Evolutionary conservation across 2,888 invertebrate genomes (phyloP).

Genomic region (Psococerastis gibbosa): DNA sequence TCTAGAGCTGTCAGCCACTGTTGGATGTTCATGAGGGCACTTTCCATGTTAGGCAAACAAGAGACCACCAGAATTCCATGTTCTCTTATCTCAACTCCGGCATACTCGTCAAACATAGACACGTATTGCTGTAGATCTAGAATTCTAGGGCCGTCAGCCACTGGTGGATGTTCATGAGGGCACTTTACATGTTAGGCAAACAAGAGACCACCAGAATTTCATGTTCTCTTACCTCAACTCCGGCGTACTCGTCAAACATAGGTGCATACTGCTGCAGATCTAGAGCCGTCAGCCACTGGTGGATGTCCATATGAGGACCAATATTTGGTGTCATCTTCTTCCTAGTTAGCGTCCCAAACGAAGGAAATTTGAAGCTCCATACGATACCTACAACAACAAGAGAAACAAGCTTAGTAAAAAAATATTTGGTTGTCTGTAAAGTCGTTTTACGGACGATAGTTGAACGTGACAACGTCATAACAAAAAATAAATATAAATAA

Average conservation of each 20-base stretch:
- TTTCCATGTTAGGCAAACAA: too few relatives aligned
- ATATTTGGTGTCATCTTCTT: slow-evolving; percentile 22
- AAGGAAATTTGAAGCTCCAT: slow-evolving; percentile 30
- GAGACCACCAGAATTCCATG: too few relatives aligned
- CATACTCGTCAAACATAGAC: slow-evolving; percentile 28
- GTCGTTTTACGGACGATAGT: too few relatives aligned
- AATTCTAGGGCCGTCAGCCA: slow-evolving; percentile 42
- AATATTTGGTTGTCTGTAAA: too few relatives aligned
- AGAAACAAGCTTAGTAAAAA: too few relatives aligned
- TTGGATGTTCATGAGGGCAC: too few relatives aligned
- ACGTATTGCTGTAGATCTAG: slow-evolving; percentile 39
- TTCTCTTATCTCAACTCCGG: slow-evolving; percentile 37
- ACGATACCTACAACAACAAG: slow-evolving; percentile 24
- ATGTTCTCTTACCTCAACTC: slow-evolving; percentile 32
- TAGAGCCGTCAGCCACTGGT: slow-evolving; percentile 38
- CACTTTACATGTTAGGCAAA: too few relatives aligned
- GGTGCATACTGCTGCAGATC: slow-evolving; percentile 36
- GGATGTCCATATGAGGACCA: slow-evolving; percentile 32
- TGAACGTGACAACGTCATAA: too few relatives aligned
- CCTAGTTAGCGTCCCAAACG: slow-evolving; percentile 19
- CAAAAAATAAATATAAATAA: too few relatives aligned
- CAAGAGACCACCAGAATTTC: too few relatives aligned
- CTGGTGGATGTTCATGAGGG: slow-evolving; percentile 31
- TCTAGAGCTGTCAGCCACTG: too few relatives aligned
- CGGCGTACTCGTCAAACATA: slow-evolving; percentile 30